Conservation (phyloP, 2,797 vertebrate species). For the Aphelocoma californica region DNA sequence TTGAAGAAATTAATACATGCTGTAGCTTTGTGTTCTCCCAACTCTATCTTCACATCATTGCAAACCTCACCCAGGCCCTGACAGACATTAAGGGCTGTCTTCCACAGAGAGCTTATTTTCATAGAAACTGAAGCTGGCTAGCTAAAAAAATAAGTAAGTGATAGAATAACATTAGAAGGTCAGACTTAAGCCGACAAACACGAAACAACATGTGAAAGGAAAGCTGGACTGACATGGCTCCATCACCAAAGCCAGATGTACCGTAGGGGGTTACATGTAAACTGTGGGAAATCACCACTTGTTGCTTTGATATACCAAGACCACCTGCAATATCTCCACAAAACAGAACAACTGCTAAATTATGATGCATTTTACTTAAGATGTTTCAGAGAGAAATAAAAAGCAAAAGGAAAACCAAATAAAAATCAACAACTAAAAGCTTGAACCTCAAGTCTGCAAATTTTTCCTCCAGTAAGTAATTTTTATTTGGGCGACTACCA, state of each 20-base stretch:
- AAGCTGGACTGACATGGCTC: background rate
- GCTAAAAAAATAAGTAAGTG: background rate
- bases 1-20: background rate
- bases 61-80: background rate
- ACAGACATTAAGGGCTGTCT: background rate
- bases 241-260: background rate
- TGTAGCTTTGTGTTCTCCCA: background rate
- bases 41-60: background rate
- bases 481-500: background rate
- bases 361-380: background rate
- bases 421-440: background rate
- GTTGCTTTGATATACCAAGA: background rate
- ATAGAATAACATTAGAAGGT: background rate
- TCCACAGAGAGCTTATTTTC: background rate
- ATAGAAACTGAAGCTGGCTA: background rate
- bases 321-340: fast-evolving
- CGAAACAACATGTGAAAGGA: background rate
- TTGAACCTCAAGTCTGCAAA: background rate
- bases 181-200: background rate
- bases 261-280: background rate
- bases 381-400: background rate
- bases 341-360: background rate
- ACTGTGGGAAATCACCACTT: background rate
- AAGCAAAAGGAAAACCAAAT: background rate
- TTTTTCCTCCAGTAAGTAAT: background rate